Conservation (phyloP, 1,140 invertebrate genomes). For the Camponotus pennsylvanicus region DNA sequence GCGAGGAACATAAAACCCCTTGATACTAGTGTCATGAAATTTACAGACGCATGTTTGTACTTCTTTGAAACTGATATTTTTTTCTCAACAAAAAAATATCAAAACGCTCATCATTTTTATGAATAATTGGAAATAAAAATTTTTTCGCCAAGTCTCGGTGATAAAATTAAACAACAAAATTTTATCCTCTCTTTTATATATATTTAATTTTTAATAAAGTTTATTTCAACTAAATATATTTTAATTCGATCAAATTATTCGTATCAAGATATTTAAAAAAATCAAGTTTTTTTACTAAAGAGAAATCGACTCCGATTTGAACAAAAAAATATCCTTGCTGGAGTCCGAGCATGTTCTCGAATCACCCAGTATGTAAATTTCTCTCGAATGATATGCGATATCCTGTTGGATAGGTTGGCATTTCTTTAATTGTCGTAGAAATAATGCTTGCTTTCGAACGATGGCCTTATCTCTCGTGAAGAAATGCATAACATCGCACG, state of each 20-base stretch:
- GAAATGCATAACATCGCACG: slow-evolving; percentile 28
- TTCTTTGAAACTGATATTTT: background rate
- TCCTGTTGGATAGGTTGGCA: slow-evolving; percentile 46
- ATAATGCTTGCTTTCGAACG: slow-evolving; percentile 61
- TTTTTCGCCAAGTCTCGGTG: background rate
- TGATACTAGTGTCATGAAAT: background rate
- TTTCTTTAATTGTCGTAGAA: slow-evolving; percentile 56
- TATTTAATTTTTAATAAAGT: background rate
- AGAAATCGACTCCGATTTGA: background rate
- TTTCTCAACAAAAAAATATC: background rate
- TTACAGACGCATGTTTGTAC: background rate
- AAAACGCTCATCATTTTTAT: background rate
- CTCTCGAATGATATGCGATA: slow-evolving; percentile 55
- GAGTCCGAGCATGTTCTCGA: background rate
- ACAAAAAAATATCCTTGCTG: background rate
- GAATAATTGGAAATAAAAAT: background rate
- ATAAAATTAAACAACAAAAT: background rate
- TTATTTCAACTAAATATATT: background rate
- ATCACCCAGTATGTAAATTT: background rate
- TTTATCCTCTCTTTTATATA: background rate
- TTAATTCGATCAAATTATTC: too few relatives aligned
- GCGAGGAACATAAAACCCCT: background rate
- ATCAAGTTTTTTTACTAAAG: background rate
- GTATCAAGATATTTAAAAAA: background rate
- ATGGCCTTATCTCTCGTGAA: slow-evolving; percentile 30